Percentiles rank a stretch among this genome's conserved stretches.
phyloP scores from a whole-genome alignment of 2,113 vertebrate genomes.

The Propithecus coquereli region DNA sequence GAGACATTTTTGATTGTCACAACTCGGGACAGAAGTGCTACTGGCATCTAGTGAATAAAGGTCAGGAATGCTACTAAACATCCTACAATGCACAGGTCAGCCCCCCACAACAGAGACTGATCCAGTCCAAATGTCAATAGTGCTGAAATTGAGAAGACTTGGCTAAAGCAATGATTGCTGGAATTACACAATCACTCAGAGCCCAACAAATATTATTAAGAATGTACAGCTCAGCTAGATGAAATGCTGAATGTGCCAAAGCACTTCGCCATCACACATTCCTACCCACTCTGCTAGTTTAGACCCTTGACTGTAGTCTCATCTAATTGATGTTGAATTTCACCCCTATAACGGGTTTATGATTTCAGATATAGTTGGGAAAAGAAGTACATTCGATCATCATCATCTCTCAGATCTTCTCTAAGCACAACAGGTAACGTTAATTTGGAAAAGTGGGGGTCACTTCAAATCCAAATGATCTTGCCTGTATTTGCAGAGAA shows the following conservation, averaged over 20 bases:
- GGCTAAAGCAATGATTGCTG: background rate
- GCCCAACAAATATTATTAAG: background rate
- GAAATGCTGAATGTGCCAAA: background rate
- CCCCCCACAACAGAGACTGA: background rate
- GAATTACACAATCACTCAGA: background rate
- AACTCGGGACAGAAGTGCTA: background rate
- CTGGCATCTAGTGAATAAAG: background rate
- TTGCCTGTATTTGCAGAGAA: constrained; percentile 29
- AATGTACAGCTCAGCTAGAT: background rate
- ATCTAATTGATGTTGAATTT: background rate
- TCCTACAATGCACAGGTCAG: background rate
- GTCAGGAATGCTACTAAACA: background rate
- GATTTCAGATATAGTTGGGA: background rate
- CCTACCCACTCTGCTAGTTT: background rate
- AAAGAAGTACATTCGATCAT: background rate
- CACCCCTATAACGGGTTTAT: background rate
- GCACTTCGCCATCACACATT: background rate
- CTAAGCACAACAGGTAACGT: background rate
- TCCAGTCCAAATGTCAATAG: background rate
- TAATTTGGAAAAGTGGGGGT: background rate
- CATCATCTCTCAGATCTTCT: background rate
- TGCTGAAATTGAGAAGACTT: background rate
- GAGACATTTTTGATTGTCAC: background rate
- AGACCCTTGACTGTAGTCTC: background rate
- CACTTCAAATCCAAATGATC: background rate